A percentile compares a stretch with the other conserved stretches of the same genome.
Conservation (phyloP, 2,113 vertebrate species). For the Sprattus sprattus region DNA sequence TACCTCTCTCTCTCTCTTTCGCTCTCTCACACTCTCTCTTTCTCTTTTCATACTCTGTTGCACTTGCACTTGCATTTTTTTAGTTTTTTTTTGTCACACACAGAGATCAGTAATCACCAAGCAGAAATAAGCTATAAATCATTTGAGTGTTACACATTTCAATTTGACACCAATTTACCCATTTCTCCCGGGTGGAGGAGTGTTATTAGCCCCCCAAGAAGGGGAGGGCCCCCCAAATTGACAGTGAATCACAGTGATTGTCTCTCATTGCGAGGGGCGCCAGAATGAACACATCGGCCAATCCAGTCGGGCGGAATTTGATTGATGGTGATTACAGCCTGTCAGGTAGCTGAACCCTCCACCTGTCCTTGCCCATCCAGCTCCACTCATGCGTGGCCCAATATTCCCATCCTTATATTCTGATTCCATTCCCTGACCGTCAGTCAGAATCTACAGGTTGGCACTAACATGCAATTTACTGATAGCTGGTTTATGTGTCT, state of each 20-base stretch:
- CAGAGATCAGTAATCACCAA: constrained; percentile 63
- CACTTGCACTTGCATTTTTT: no score
- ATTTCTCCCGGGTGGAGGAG: constrained; percentile 55
- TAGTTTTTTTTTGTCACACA: background rate
- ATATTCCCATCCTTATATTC: constrained; percentile 38
- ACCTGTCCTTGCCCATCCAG: constrained; percentile 24
- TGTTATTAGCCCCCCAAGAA: constrained; percentile 48
- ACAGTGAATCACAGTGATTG: constrained; percentile 44
- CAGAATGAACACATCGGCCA: constrained; percentile 36
- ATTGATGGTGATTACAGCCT: constrained; percentile 38
- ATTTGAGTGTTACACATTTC: constrained; percentile 51
- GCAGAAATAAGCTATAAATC: constrained; percentile 60
- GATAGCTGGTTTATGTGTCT: constrained; percentile 18
- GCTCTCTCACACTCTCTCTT: background rate
- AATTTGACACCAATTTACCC: constrained; percentile 49
- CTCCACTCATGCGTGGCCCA: constrained; percentile 19
- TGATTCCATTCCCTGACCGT: constrained; percentile 1
- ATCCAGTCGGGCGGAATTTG: constrained; percentile 27
- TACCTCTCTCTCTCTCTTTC: background rate
- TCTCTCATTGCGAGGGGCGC: constrained; percentile 44
- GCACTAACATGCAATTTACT: constrained; percentile 39
- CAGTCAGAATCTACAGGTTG: background rate
- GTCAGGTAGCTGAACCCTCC: constrained; percentile 33
- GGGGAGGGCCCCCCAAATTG: constrained; percentile 39
- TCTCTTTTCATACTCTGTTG: background rate